Evolutionary conservation across 2,888 invertebrate genomes (phyloP), one percentile per base, ranked within the genome.

Genomic region (Pocota personata): DNA sequence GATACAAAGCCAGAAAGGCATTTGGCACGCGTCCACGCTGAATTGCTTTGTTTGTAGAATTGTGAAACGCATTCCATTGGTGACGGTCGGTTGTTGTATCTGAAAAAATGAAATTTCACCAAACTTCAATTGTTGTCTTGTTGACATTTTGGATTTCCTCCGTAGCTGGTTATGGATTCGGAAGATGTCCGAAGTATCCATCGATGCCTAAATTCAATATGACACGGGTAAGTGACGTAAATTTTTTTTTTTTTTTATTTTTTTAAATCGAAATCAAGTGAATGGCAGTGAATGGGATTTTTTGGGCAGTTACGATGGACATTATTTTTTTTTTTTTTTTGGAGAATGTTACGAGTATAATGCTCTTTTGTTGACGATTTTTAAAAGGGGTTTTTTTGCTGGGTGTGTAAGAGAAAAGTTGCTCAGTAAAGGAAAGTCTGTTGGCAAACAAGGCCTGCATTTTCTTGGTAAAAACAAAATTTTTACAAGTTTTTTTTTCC

Each of bases 181-280:
- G 96, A 84, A 94, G 93, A 89, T 96, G 96, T 89, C 96, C 96
- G 4, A 94, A 94, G 87, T 94, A 95, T 90, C 94, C 94, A 62
- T 94, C 94, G 88, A 93, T 95, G 91, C 94, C 94, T 40, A 93
- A 95, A 91, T 95, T 95, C 89, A 94, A 95, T 89, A 93, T 95
- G 87, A 93, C 93, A 83, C 93, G 93, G 93, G 96, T 96, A 91
- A 94, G 94, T 93, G 87, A 32, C 46, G 57, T 30, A 64, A 58
- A 64, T 30, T 40, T 37, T 14, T 37, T 1, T 14, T 40, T 37
- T 14, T 37, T 1, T 14, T n/a, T n/a, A n/a, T n/a, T n/a, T n/a
- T n/a, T 14, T 10, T 14, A 21, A 43, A 62, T 62, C 43, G 62
- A 6, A 24, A 12, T 6, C 60, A 60, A 46, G 58, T 55, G 75